Evolutionary conservation across 2,888 invertebrate genomes (phyloP).

Genomic region (Elysia crispata): DNA sequence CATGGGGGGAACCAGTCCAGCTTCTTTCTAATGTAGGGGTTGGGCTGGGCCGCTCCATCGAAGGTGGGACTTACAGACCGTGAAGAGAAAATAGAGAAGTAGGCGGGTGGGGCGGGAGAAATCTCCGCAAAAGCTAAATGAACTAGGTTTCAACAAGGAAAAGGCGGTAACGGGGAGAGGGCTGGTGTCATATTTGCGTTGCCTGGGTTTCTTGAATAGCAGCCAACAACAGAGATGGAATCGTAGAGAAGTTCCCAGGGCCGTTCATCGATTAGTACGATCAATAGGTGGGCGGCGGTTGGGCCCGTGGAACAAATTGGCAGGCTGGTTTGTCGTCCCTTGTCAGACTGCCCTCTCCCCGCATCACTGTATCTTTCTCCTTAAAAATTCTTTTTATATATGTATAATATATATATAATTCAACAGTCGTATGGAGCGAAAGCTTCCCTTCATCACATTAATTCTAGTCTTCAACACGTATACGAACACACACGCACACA

Average conservation of each 20-base stretch:
- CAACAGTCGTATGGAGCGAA: not conserved
- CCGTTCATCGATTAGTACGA: conserved; percentile 24
- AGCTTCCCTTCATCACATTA: not conserved
- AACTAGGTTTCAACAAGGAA: too few species aligned
- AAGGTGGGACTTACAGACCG: not conserved
- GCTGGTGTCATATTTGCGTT: too few species aligned
- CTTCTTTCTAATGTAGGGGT: conserved; percentile 7
- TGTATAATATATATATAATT: too few species aligned
- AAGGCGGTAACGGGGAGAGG: too few species aligned
- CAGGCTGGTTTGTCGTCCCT: not conserved
- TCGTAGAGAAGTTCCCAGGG: not conserved
- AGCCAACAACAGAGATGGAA: too few species aligned
- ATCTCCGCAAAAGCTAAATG: too few species aligned
- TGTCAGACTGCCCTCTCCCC: too few species aligned
- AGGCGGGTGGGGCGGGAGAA: not conserved
- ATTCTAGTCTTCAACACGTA: not conserved
- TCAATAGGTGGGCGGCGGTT: conserved; percentile 39
- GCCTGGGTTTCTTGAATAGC: too few species aligned
- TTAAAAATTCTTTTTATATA: too few species aligned
- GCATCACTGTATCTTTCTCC: too few species aligned
- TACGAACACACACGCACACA: not conserved
- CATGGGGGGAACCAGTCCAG: conserved; percentile 32
- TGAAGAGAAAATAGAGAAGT: conserved; percentile 18
- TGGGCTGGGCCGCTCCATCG: not conserved
- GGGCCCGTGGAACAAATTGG: conserved; percentile 35